Evolutionary conservation across 2,113 vertebrate species (phyloP), one percentile per base, ranked within the genome.

Genomic region (Dromas ardeola): DNA sequence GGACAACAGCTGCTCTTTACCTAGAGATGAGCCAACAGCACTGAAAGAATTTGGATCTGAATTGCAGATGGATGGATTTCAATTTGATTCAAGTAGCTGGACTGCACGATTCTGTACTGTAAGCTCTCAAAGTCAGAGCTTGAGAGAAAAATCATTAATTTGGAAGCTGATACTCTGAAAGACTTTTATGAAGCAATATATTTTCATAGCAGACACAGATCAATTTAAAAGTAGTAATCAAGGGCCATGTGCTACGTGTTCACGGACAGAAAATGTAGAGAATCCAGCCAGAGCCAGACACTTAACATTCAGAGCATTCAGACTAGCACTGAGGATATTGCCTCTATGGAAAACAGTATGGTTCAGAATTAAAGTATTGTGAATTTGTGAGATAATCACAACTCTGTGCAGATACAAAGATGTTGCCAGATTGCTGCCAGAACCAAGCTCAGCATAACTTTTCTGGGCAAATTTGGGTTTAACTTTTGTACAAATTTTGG

Each of bases 21-120:
- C 76, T 87, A 96, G 86, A 93, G 76, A 96, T 95, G 93, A 95
- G 92, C 95, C 96, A 97, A 95, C 65, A 94, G 76, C 73, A 96
- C 91, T 93, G 90, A 97, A 97, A 96, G 93, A 92, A 96, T 95
- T 97, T 97, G 70, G 96, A 96, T 97, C 92, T 97, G 87, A 95
- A 90, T 94, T 96, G 81, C 73, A 96, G 71, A 95, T 93, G 97
- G 86, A 97, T 95, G 81, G 63, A 93, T 97, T 98, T 97, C 84
- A 93, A 76, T 96, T 95, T 97, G 94, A 94, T 91, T 97, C 93
- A 93, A 95, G 96, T 97, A 96, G 89, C 77, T 97, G 74, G 86
- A 95, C 92, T 83, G 74, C 47, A 42, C 2, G 10, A 88, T 84
- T 93, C 71, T 53, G 53, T 88, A 76, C 59, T 77, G 74, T 74